Conservation (phyloP, 1,140 invertebrate species). For the Yoshiicerus persimilis region DNA sequence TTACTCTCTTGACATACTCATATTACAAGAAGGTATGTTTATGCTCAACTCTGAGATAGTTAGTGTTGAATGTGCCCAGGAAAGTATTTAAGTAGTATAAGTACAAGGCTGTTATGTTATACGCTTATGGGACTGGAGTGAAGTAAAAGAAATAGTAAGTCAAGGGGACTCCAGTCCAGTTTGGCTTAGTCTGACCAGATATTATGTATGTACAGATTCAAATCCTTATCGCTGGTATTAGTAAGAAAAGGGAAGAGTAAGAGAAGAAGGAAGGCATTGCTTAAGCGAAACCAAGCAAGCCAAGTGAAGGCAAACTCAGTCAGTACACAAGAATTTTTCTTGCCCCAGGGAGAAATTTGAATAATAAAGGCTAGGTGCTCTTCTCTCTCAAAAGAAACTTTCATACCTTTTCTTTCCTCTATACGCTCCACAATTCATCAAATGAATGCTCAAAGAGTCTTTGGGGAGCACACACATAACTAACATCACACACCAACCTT, state of each 20-base stretch:
- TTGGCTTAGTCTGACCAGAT: not conserved
- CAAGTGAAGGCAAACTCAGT: constrained; percentile 16
- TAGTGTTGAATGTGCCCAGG: too few relatives aligned
- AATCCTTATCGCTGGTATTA: not conserved
- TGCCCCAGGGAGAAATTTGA: constrained; percentile 37
- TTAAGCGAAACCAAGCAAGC: not conserved
- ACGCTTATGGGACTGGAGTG: not conserved
- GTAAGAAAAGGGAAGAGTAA: not conserved
- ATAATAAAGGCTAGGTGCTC: constrained; percentile 34
- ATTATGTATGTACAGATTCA: not conserved
- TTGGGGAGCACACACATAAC: not conserved
- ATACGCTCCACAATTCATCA: not conserved
- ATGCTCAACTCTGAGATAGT: not conserved
- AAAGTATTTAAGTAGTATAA: not conserved
- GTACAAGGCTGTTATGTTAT: not conserved
- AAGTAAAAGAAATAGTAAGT: not conserved
- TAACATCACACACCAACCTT: too few relatives aligned
- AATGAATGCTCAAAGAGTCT: not conserved
- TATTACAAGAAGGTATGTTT: not conserved
- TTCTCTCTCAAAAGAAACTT: not conserved
- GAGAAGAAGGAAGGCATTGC: not conserved
- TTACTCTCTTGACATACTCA: not conserved
- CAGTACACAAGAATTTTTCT: constrained; percentile 35
- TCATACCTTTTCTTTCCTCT: not conserved
- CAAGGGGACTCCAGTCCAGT: not conserved